Base-by-base conservation (phyloP, 2,888 invertebrate species). In the Synergus umbraculus region DNA sequence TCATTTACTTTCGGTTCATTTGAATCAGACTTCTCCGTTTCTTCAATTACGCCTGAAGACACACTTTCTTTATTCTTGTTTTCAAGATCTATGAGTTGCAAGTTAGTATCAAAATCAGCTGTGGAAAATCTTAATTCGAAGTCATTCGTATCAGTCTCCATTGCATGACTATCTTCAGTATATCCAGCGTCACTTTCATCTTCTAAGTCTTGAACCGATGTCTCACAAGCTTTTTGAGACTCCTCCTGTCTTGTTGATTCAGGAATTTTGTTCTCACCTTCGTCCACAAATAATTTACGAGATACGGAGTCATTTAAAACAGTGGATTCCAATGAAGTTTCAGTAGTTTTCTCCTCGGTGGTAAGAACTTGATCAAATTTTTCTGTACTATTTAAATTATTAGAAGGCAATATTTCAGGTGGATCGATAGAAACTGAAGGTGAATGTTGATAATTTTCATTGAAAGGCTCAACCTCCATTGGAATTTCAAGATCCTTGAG, bases 261-360 rank as follows among this genome's bases (percentile, higher is more conserved):
- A 10, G n/a, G 69, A 69, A 83, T 63, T 41, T 78, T 80, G 18
- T 81, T 79, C 41, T 65, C 58, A 63, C 79, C 77, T 13, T 78
- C 76, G 18, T 10, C 37, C 1, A 12, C 0, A 44, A 87, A 85
- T 69, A 88, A 83, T 81, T 87, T 84, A 73, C 82, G 77, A 5
- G 86, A 80, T 37, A 81, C 76, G 54, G 67, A 77, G 65, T 29
- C 54, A 15, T 37, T 69, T 81, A 44, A 80, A 83, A 49, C 76
- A 7, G 66, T 15, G 81, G 76, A 49, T 80, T 84, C 46, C 79
- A 73, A 77, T 83, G 83, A 10, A 64, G 78, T 77, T 85, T 85
- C 76, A 81, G 82, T 18, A 44, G 82, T 29, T 63, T 81, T 78
- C 54, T 83, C 66, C 37, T 78, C 49, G 2, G 66, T 15, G 12